phyloP scores from a whole-genome alignment of 1,140 invertebrate species.

The Pogonognathellus flavescens region DNA sequence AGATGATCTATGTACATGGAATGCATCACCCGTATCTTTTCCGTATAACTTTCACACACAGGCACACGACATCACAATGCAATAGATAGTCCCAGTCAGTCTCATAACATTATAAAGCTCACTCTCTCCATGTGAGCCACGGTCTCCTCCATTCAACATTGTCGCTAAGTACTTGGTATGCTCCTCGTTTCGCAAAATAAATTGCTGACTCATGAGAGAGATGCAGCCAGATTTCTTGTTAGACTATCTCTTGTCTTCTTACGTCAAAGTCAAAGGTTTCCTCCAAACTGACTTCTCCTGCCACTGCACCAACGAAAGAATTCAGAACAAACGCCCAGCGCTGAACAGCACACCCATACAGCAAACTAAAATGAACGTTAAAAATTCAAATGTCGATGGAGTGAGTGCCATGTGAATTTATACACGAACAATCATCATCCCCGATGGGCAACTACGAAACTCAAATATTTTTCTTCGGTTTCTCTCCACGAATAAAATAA shows the following conservation, averaged over 20 bases:
- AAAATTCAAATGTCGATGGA: neutral
- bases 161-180: conserved; percentile 13
- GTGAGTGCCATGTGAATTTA: too few species aligned
- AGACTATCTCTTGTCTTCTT: conserved; percentile 28
- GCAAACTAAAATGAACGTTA: neutral
- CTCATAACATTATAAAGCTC: neutral
- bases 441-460: too few species aligned
- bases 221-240: conserved; percentile 51
- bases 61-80: neutral
- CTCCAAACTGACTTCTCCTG: neutral
- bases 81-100: conserved; percentile 11
- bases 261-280: conserved; percentile 39
- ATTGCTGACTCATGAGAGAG: conserved; percentile 58
- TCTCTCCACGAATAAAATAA: neutral
- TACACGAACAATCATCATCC: too few species aligned
- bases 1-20: conserved; percentile 18
- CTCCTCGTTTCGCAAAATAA: conserved; percentile 50
- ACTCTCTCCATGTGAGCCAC: neutral
- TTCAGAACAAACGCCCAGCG: too few species aligned
- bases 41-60: neutral
- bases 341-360: neutral
- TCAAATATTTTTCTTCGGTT: neutral
- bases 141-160: neutral
- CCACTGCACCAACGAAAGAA: too few species aligned
- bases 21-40: conserved; percentile 7